A percentile compares a stretch with the other conserved stretches of the same genome.
These are phyloP conservation scores for Pampus argenteus DNA, from an alignment of 2,797 vertebrate species.

Conservation along the genomic window DNA sequence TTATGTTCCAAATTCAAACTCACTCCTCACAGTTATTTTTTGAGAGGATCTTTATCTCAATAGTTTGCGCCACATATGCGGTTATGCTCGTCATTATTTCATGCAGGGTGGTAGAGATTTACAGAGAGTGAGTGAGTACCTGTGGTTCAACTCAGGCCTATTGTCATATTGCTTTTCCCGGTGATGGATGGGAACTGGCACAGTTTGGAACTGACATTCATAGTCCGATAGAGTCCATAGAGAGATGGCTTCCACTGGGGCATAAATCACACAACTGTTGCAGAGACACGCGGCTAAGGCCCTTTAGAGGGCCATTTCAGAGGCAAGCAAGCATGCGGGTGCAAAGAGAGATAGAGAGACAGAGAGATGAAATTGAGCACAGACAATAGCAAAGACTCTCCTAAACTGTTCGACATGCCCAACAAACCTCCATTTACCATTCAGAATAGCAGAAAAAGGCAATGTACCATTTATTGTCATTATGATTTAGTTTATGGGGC, in stretches of 20 bases:
- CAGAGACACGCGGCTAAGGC: conserved; percentile 37
- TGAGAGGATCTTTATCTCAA: conserved; percentile 6
- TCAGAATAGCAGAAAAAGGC: conserved; percentile 27
- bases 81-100: conserved; percentile 32
- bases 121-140: conserved; percentile 37
- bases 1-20: not conserved
- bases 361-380: conserved; percentile 40
- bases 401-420: conserved; percentile 54
- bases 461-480: conserved; percentile 31
- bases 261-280: conserved; percentile 68
- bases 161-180: conserved; percentile 68
- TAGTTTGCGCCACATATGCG: not conserved
- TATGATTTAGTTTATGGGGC: conserved; percentile 50
- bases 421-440: conserved; percentile 55
- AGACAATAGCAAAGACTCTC: conserved; percentile 38
- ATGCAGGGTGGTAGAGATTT: conserved; percentile 12
- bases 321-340: conserved; percentile 43
- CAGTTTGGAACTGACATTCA: conserved; percentile 76
- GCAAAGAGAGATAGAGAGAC: conserved; percentile 27
- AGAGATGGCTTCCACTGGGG: conserved; percentile 69
- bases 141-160: conserved; percentile 54
- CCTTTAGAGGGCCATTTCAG: conserved; percentile 64
- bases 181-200: conserved; percentile 70
- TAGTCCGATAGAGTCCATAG: conserved; percentile 69
- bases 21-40: not conserved